Percentiles rank a stretch among this genome's conserved stretches.
phyloP scores from a whole-genome alignment of 2,888 invertebrate genomes.

The Lampropteryx suffumata region DNA sequence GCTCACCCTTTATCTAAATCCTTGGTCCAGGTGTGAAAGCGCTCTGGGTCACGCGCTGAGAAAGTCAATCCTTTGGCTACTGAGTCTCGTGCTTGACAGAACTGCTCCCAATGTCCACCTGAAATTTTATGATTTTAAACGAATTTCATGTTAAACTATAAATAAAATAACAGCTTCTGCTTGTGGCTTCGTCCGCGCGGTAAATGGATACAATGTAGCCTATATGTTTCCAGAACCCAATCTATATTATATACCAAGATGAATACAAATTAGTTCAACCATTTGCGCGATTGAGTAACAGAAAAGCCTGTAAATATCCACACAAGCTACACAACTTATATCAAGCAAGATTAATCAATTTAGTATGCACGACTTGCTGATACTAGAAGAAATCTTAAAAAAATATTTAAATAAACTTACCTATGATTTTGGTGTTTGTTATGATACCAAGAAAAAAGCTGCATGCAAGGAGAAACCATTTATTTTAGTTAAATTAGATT shows the following conservation, averaged over 20 bases:
- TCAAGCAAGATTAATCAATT: background rate
- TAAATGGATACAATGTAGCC: no score
- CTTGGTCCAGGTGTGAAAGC: constrained; percentile 41
- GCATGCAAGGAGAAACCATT: constrained; percentile 27
- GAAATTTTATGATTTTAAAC: constrained; percentile 13
- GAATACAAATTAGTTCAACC: no score
- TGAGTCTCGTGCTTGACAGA: constrained; percentile 60
- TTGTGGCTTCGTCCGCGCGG: no score
- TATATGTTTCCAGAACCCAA: no score
- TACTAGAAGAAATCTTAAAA: no score
- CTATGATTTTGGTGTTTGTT: constrained; percentile 13
- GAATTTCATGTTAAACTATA: background rate
- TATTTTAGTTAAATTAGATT: constrained; percentile 7
- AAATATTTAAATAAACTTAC: constrained; percentile 18
- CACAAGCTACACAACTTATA: no score
- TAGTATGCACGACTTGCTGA: no score
- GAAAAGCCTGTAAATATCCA: no score
- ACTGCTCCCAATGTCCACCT: constrained; percentile 68
- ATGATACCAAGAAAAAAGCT: constrained; percentile 29
- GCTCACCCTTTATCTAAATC: constrained; percentile 53
- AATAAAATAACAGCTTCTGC: no score
- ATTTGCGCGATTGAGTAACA: no score
- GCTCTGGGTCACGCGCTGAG: constrained; percentile 43
- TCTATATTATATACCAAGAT: no score
- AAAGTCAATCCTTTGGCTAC: constrained; percentile 61